A percentile compares a stretch with the other conserved stretches of the same genome.
Conservation (phyloP, 2,113 vertebrate genomes). For the Ciconia stormi region DNA sequence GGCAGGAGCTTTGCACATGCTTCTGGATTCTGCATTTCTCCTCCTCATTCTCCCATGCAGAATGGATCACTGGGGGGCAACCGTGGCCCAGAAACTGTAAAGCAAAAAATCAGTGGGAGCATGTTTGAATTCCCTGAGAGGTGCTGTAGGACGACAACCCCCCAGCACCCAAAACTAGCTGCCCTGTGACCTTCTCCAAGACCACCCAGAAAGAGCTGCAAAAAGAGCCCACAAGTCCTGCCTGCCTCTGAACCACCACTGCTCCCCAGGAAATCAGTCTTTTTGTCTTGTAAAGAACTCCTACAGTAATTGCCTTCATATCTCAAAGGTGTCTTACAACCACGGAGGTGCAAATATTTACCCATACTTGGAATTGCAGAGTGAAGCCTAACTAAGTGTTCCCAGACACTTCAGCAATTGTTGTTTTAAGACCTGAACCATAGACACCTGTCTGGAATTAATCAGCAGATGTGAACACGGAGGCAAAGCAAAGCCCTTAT, state of each 20-base stretch:
- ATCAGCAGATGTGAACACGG: not conserved
- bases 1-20: not conserved
- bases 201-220: constrained; percentile 34
- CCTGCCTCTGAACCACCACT: not conserved
- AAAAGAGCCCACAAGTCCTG: not conserved
- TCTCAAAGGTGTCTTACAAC: constrained; percentile 34
- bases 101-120: not conserved
- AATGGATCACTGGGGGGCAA: not conserved
- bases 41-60: not conserved
- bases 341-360: constrained; percentile 68
- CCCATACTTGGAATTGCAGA: constrained; percentile 61
- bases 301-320: not conserved
- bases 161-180: not conserved
- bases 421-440: constrained; percentile 42
- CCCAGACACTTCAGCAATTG: not conserved
- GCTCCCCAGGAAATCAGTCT: not conserved
- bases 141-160: not conserved
- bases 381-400: not conserved
- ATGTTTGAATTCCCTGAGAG: not conserved
- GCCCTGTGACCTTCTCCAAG: not conserved
- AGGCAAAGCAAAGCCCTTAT: not conserved
- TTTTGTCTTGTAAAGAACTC: not conserved
- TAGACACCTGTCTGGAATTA: constrained; percentile 61
- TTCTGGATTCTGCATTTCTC: not conserved
- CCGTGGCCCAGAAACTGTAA: not conserved